These are phyloP conservation scores for Gallinago solitaria DNA, from an alignment of 2,797 vertebrate genomes.

Conservation along the genomic window DNA sequence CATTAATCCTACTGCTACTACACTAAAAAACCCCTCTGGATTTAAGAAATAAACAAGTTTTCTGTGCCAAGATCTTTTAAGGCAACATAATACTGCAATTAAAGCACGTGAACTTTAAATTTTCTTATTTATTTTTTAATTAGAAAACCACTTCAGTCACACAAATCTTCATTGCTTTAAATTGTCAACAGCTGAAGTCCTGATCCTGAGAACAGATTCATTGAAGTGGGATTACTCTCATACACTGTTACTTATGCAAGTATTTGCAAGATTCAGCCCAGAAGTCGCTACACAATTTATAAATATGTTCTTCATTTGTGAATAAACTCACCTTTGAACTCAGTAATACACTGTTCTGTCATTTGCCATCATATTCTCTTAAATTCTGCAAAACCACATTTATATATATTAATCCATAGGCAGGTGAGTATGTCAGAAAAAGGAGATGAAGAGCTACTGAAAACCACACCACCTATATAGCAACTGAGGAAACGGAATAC, in stretches of 20 bases:
- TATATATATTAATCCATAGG: background rate
- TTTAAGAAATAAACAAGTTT: background rate
- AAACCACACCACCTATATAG: background rate
- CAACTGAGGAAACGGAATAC: background rate
- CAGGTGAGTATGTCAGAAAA: background rate
- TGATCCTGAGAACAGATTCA: slow-evolving; percentile 7
- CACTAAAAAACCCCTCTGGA: background rate
- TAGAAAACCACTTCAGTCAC: background rate
- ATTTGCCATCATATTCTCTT: background rate
- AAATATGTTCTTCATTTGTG: background rate
- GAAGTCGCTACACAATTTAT: background rate
- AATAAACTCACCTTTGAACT: background rate
- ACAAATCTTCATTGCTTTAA: background rate
- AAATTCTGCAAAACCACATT: background rate
- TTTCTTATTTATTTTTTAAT: background rate
- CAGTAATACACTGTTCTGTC: background rate
- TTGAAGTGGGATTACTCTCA: background rate
- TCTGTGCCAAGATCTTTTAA: background rate
- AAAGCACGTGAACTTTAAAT: background rate
- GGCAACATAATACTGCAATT: background rate
- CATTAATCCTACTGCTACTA: background rate
- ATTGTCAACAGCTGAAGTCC: background rate
- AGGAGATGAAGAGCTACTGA: background rate
- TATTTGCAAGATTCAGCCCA: background rate
- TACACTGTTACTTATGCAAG: background rate